Conservation (phyloP, 2,888 invertebrate species). For the Griposia aprilina region DNA sequence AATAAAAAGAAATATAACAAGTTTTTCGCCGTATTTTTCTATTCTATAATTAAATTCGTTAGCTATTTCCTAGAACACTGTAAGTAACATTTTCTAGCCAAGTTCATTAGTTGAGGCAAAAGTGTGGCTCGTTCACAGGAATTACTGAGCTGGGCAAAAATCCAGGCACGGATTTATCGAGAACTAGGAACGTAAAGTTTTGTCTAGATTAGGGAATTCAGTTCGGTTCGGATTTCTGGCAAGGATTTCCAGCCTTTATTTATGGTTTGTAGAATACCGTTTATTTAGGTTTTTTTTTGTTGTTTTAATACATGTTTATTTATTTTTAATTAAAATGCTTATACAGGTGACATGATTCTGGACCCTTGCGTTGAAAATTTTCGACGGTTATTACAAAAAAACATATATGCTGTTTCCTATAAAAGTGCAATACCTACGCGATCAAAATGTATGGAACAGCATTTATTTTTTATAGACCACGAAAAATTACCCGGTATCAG, state of each 20-base stretch:
- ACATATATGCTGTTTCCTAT: too few species aligned
- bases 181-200: constrained; percentile 40
- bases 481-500: too few species aligned
- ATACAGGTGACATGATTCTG: too few species aligned
- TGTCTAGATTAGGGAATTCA: constrained; percentile 55
- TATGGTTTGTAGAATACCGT: neutral
- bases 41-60: constrained; percentile 51
- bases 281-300: neutral
- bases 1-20: neutral
- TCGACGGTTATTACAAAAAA: too few species aligned
- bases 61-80: constrained; percentile 48
- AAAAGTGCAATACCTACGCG: too few species aligned
- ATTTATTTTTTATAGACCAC: too few species aligned
- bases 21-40: constrained; percentile 27
- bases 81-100: constrained; percentile 48
- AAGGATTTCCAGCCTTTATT: constrained; percentile 5
- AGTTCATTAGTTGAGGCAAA: constrained; percentile 59
- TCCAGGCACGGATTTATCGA: constrained; percentile 63
- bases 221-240: constrained; percentile 33
- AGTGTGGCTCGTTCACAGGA: constrained; percentile 50
- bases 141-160: constrained; percentile 61
- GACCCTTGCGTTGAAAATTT: too few species aligned
- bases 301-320: too few species aligned
- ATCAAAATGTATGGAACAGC: too few species aligned
- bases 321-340: too few species aligned